Percentiles rank a stretch among this genome's conserved stretches.
Conservation (phyloP, 2,797 vertebrate species). For the Characodon lateralis region DNA sequence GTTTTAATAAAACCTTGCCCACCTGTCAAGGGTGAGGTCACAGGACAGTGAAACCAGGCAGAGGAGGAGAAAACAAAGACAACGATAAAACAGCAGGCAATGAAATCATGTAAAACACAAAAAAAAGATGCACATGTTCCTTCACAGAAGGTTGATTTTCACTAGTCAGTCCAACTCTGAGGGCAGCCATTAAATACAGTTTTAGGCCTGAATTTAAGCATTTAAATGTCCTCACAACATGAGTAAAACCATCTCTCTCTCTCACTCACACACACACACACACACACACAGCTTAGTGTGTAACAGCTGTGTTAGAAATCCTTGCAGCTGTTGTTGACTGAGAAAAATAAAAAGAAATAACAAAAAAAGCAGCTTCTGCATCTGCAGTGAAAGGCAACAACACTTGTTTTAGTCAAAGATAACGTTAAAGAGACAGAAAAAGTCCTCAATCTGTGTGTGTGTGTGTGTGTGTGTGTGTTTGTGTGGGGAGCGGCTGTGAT, state of each 20-base stretch:
- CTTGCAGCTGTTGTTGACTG: conserved; percentile 42
- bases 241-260: conserved; percentile 1
- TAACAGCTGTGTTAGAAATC: conserved; percentile 31
- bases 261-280: neutral
- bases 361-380: conserved; percentile 19
- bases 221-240: conserved; percentile 20
- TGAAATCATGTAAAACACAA: neutral
- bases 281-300: conserved; percentile 24
- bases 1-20: neutral
- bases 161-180: neutral
- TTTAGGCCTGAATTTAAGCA: neutral
- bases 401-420: conserved; percentile 57
- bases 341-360: neutral
- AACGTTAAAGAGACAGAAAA: conserved; percentile 37
- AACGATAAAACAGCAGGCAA: neutral
- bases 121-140: neutral
- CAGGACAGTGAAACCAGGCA: neutral
- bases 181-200: neutral
- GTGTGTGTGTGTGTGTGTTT: conserved; percentile 26
- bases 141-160: neutral
- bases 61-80: neutral
- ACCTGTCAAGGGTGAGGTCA: no score
- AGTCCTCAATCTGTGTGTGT: conserved; percentile 19
- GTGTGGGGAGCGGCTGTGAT: conserved; percentile 15
- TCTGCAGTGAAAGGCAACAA: conserved; percentile 29